A percentile compares a stretch with the other conserved stretches of the same genome.
Conservation (phyloP, 2,797 vertebrate genomes). For the Gymnoscopelus microlampas region DNA sequence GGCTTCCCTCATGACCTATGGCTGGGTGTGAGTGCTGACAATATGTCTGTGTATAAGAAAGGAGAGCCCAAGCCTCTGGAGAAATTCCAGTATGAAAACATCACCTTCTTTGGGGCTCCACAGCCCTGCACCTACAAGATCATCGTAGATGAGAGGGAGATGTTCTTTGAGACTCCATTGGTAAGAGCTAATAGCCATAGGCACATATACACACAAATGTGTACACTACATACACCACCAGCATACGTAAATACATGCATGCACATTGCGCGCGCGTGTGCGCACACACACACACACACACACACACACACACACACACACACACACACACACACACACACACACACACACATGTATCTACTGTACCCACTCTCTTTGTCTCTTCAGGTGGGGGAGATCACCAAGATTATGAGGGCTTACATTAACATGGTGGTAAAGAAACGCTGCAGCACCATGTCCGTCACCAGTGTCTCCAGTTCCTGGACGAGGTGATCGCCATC, state of each 20-base stretch:
- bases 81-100: constrained; percentile 93
- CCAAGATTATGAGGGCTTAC: constrained; percentile 96
- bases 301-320: background rate
- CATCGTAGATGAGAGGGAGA: constrained; percentile 92
- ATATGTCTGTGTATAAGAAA: constrained; percentile 91
- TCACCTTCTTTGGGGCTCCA: constrained; percentile 93
- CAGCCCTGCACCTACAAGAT: constrained; percentile 94
- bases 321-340: constrained; percentile 3
- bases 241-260: background rate
- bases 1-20: constrained; percentile 95
- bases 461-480: constrained; percentile 83
- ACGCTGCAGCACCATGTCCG: constrained; percentile 91
- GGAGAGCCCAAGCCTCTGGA: constrained; percentile 92
- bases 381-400: constrained; percentile 90
- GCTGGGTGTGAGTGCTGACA: constrained; percentile 92
- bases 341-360: background rate
- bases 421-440: constrained; percentile 97
- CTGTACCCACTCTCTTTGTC: constrained; percentile 5
- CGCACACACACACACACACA: background rate
- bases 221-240: background rate
- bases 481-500: constrained; percentile 88
- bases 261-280: too few relatives aligned
- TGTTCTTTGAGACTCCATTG: constrained; percentile 94
- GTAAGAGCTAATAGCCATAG: constrained; percentile 63
- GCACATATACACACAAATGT: background rate